These are phyloP conservation scores for Leptobrachium ailaonicum DNA, from an alignment of 2,113 vertebrate species.

Conservation along the genomic window DNA sequence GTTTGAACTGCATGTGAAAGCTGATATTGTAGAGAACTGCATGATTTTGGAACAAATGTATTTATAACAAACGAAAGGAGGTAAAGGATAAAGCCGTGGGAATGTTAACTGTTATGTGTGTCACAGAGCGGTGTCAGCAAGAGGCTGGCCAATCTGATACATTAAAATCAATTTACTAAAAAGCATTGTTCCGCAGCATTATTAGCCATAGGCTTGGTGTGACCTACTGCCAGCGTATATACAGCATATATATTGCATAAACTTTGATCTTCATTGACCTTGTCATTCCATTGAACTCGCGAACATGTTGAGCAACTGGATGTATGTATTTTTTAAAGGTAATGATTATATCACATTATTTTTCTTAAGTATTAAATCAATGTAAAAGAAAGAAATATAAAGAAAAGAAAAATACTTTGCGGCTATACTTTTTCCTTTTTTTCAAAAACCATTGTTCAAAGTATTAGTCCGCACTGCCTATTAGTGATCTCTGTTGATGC, in stretches of 20 bases:
- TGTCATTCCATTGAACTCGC: conserved; percentile 16
- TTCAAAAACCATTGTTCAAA: background rate
- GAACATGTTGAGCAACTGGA: background rate
- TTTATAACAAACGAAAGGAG: background rate
- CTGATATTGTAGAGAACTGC: conserved; percentile 15
- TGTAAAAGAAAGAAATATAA: background rate
- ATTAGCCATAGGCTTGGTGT: conserved; percentile 35
- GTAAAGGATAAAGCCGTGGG: conserved; percentile 19
- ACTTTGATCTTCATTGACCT: conserved; percentile 22
- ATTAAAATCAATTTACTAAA: conserved; percentile 42
- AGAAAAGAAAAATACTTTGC: background rate
- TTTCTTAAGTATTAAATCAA: background rate
- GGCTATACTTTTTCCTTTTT: background rate
- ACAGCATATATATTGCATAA: background rate
- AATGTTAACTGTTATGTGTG: conserved; percentile 25
- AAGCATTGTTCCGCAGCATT: conserved; percentile 36
- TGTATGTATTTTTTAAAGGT: background rate
- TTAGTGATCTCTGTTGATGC: background rate
- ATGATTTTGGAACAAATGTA: background rate
- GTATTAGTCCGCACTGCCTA: background rate
- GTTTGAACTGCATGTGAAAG: background rate
- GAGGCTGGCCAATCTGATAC: conserved; percentile 18
- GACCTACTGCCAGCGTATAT: conserved; percentile 25
- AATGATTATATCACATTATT: background rate
- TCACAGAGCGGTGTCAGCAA: conserved; percentile 8